phyloP scores from a whole-genome alignment of 2,888 invertebrate genomes.

The Alentia gelatinosa region DNA sequence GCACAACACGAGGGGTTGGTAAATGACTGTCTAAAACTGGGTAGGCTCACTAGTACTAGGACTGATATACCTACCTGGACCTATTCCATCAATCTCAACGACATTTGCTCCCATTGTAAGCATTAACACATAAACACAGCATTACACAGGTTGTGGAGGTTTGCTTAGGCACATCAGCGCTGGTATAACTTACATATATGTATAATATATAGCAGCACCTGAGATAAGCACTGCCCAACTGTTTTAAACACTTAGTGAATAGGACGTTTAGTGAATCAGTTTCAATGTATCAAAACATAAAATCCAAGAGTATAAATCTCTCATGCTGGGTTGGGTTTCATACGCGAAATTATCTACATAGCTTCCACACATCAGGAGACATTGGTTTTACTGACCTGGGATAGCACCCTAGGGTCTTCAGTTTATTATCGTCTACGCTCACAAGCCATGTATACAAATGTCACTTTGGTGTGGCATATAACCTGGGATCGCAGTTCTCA shows the following conservation, averaged over 20 bases:
- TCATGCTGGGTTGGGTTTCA: slow-evolving; percentile 28
- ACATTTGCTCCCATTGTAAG: slow-evolving; percentile 48
- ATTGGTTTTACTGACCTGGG: no score
- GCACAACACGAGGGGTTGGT: no score
- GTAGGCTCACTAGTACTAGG: slow-evolving; percentile 3
- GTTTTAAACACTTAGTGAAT: neutral
- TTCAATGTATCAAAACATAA: slow-evolving; percentile 43
- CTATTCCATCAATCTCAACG: slow-evolving; percentile 50
- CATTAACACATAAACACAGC: slow-evolving; percentile 51
- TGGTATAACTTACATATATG: neutral
- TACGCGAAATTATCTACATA: slow-evolving; percentile 17
- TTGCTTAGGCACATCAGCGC: slow-evolving; percentile 32
- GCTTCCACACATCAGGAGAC: neutral
- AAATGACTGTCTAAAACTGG: no score
- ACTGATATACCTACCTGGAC: slow-evolving; percentile 5
- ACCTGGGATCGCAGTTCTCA: neutral
- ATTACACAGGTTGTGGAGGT: slow-evolving; percentile 22
- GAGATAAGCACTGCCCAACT: slow-evolving; percentile 32
- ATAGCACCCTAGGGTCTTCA: neutral
- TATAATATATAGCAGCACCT: neutral
- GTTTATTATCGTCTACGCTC: neutral
- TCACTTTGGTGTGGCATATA: neutral
- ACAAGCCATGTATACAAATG: neutral
- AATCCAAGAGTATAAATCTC: slow-evolving; percentile 42
- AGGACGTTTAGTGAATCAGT: neutral